Base-by-base conservation (phyloP, 2,113 vertebrate genomes). In the Seriola rivoliana region DNA sequence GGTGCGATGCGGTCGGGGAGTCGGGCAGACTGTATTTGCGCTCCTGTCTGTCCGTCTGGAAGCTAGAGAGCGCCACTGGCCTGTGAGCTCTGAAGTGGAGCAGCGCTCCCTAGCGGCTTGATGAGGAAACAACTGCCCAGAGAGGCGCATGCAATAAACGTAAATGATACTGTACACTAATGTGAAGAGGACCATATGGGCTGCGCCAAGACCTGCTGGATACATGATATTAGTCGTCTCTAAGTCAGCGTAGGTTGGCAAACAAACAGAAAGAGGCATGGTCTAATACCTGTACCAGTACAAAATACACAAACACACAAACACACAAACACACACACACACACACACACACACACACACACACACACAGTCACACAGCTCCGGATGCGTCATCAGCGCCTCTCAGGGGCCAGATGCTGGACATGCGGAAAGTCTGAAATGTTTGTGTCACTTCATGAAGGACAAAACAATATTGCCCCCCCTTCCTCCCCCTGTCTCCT, bases 21-120 rank as follows among this genome's bases (percentile, higher is more conserved):
- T 82, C 86, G 50, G 86, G 67, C 82, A 84, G 91, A 90, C 86
- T 89, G 86, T 69, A 65, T 80, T 12, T 76, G 88, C 85, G 87
- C 87, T 88, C 81, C 75, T 29, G 75, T 74, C 74, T 69, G 76
- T 57, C 76, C 73, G 77, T 78, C 71, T 83, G 79, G 66, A 81
- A 67, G 80, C 88, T 36, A 66, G n/a, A 81, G 71, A 74, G 71
- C 58, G 71, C 63, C 12, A 64, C 63, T 36, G 8, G 69, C 10
- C 36, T 65, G 36, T 58, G 67, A 40, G 46, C 70, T 75, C 48
- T 16, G 75, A 86, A 88, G 92, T 73, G 84, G 82, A 87, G 85
- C 85, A 93, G 89, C 91, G 88, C 90, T 11, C 59, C 80, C 80
- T 81, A 71, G 87, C 76, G 93, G 75, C 8, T 5, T 0, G 2